Evolutionary conservation across 2,797 vertebrate genomes (phyloP), one percentile per base, ranked within the genome.

Genomic region (Eptatretus atami): DNA sequence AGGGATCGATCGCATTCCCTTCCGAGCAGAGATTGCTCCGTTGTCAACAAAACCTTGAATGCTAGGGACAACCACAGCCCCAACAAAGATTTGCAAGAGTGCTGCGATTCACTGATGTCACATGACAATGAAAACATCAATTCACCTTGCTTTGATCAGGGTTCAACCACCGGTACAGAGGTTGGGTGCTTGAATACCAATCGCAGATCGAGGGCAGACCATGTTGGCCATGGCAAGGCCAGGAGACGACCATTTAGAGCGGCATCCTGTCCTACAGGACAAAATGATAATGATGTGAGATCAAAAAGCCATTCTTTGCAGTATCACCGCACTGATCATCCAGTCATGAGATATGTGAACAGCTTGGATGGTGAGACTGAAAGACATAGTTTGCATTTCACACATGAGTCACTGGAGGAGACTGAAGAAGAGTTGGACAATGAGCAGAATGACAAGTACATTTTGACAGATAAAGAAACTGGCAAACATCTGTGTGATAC

Each of bases 21-120:
- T 44, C 31, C 31, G 86, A 93, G 70, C 79, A 61, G 25, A n/a
- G 25, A 25, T 24, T n/a, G 57, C 57, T n/a, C n/a, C 57, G 25
- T n/a, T 24, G 25, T 10, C 57, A 61, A 25, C 57, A 61, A 61
- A 2, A 61, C 31, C 31, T 44, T 44, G 31, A 44, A 44, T 44
- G 31, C n/a, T 24, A 61, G 57, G n/a, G 25, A 25, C 57, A 61
- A 61, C 12, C n/a, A 61, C 57, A 61, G 57, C 57, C 9, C 12
- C n/a, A 61, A 61, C 57, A 61, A 25, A 61, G n/a, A 11, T 24
- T n/a, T 61, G 57, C 57, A 25, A 25, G 57, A 25, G 57, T 10
- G 57, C 10, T n/a, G 25, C n/a, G 25, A 61, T 10, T 10, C 57
- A n/a, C 10, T n/a, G 57, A n/a, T 61, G 57, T 61, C 57, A n/a